Evolutionary conservation across 2,797 vertebrate genomes (phyloP).

Genomic region (Fundulus diaphanus): DNA sequence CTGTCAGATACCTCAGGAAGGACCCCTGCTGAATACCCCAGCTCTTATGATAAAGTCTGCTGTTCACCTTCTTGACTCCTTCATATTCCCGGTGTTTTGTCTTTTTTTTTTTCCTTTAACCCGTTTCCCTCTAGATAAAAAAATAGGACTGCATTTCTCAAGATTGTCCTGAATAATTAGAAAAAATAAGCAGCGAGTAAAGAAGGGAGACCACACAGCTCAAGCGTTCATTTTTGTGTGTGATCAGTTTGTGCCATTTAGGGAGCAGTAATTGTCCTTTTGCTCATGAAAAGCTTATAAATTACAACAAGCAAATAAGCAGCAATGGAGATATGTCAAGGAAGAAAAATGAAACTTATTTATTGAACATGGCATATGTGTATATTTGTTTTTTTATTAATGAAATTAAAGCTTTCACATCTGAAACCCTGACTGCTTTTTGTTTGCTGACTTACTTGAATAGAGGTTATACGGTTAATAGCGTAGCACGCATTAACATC

Average conservation of each 20-base stretch:
- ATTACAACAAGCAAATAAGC: constrained; percentile 59
- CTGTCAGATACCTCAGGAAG: constrained; percentile 55
- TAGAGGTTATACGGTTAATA: background rate
- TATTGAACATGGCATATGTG: constrained; percentile 75
- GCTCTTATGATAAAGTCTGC: constrained; percentile 23
- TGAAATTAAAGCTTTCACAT: constrained; percentile 74
- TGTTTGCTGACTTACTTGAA: background rate
- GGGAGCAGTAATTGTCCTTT: constrained; percentile 18
- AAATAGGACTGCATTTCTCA: constrained; percentile 20
- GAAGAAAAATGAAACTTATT: constrained; percentile 65
- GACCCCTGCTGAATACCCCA: constrained; percentile 69
- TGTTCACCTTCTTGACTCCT: constrained; percentile 13
- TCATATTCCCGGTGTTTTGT: constrained; percentile 22
- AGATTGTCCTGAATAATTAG: constrained; percentile 45
- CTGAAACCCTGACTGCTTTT: constrained; percentile 20
- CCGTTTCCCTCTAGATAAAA: constrained; percentile 2
- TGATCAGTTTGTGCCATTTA: constrained; percentile 59
- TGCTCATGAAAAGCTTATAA: constrained; percentile 35
- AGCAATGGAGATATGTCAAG: constrained; percentile 43
- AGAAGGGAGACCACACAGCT: constrained; percentile 10
- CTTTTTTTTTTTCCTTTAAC: background rate
- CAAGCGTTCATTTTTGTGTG: constrained; percentile 49
- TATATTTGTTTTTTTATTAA: constrained; percentile 78
- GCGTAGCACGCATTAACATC: background rate
- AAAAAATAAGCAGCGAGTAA: constrained; percentile 19